Base-by-base conservation (phyloP, 2,113 vertebrate species). In the Prunella himalayana region DNA sequence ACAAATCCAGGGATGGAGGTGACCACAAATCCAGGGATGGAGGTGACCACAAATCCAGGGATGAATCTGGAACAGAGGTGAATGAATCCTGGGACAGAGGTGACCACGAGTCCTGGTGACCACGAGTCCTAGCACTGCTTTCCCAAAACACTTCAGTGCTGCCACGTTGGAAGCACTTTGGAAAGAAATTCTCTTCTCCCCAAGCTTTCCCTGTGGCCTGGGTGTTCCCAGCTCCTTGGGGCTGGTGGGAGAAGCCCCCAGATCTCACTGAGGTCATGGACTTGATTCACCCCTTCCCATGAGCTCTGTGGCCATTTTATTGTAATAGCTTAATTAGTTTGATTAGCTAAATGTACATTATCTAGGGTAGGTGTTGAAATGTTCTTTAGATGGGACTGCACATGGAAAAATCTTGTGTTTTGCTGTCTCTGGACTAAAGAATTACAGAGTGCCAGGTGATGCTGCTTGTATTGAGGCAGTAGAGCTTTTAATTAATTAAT, bases 131-230 rank as follows among this genome's bases (percentile, higher is more conserved):
- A 41, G 9, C 2, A 0, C 54, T 66, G 0, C 31, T 86, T 37
- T 44, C 16, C 87, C 77, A 12, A 30, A 70, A 22, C 17, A 19
- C 15, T 0, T 13, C 4, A 1, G 16, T 4, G 20, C 37, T 82
- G 50, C 10, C 7, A 0, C 0, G 4, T 18, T 35, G 25, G 65
- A 45, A 30, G 50, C 2, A 3, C 21, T 22, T 39, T 8, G 47
- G 70, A 9, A 33, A 7, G 8, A 21, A 42, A 30, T 24, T 10
- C 3, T 33, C 16, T 33, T 61, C 30, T 68, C 24, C 57, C 39
- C 9, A 9, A 39, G 37, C 13, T 56, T 27, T 18, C 9, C 56
- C 24, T 16, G 33, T 11, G 39, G 24, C 27, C 33, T 23, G 42
- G 30, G 11, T 22, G n/a, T 47, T 54, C 11, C 3, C 9, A 45